These are phyloP conservation scores for Labeo catla DNA, from an alignment of 2,113 vertebrate species.

Conservation along the genomic window DNA sequence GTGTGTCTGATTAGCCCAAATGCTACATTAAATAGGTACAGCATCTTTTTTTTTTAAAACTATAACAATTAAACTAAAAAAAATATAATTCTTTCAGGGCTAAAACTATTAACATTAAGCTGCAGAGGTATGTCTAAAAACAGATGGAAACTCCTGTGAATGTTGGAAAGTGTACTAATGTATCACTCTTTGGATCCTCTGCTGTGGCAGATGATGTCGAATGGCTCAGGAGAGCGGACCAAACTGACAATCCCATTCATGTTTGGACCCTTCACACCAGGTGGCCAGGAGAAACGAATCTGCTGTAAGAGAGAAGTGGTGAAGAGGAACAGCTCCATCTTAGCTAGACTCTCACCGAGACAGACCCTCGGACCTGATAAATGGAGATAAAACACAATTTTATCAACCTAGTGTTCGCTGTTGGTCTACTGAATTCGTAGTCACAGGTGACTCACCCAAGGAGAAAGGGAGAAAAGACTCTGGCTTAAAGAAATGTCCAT, in stretches of 20 bases:
- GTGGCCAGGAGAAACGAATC: conserved; percentile 68
- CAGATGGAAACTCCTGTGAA: neutral
- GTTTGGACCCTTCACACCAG: neutral
- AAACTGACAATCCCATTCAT: conserved; percentile 27
- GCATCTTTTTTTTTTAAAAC: neutral
- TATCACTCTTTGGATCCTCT: neutral
- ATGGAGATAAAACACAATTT: neutral
- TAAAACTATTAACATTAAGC: neutral
- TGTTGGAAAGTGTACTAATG: neutral
- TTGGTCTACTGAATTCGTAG: neutral
- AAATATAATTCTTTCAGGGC: neutral
- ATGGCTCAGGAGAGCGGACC: conserved; percentile 38
- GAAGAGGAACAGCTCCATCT: conserved; percentile 76
- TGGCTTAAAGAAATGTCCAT: conserved; percentile 46
- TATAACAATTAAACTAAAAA: neutral
- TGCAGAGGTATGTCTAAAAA: neutral
- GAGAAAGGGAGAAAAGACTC: conserved; percentile 54
- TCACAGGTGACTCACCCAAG: conserved; percentile 34
- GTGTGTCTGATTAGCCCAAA: too few species aligned
- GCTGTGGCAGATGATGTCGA: conserved; percentile 36
- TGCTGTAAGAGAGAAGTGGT: conserved; percentile 73
- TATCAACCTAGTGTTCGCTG: neutral
- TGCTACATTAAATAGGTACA: neutral
- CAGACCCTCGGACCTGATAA: conserved; percentile 73
- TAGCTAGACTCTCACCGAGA: conserved; percentile 74